These are phyloP conservation scores for Amphilophus citrinellus DNA, from an alignment of 2,113 vertebrate species.

Conservation along the genomic window DNA sequence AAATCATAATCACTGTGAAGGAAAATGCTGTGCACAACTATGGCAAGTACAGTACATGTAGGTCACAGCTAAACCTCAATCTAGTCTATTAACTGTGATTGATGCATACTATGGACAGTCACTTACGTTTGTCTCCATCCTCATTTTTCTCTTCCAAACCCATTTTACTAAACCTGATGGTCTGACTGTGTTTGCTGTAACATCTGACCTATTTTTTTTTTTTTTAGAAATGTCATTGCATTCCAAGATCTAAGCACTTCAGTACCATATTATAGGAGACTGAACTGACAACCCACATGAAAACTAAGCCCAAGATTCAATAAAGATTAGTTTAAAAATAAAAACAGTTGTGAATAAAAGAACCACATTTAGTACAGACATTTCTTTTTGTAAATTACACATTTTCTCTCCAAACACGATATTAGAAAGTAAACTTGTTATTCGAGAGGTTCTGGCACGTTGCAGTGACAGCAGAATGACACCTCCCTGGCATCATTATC, in stretches of 20 bases:
- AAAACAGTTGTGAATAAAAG: background rate
- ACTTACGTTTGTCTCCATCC: background rate
- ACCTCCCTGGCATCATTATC: constrained; percentile 12
- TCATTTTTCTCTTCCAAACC: background rate
- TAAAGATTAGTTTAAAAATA: background rate
- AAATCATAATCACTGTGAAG: background rate
- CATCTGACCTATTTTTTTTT: background rate
- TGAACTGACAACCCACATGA: background rate
- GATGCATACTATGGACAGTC: constrained; percentile 2
- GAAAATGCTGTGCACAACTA: background rate
- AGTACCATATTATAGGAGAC: background rate
- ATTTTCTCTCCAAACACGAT: background rate
- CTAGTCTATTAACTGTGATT: background rate
- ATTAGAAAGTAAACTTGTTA: constrained; percentile 5
- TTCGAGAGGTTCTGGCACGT: constrained; percentile 1
- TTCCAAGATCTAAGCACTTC: background rate
- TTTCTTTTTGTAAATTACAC: constrained; percentile 7
- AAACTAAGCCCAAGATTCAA: background rate
- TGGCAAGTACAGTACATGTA: background rate
- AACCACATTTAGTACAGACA: background rate
- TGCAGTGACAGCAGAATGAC: constrained; percentile 14
- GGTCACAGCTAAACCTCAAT: background rate
- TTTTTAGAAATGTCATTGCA: background rate
- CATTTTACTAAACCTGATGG: background rate
- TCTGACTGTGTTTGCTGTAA: background rate